Base-by-base conservation (phyloP, 37 sponge, comb jelly and placozoan genomes). In the Corticium candelabrum region DNA sequence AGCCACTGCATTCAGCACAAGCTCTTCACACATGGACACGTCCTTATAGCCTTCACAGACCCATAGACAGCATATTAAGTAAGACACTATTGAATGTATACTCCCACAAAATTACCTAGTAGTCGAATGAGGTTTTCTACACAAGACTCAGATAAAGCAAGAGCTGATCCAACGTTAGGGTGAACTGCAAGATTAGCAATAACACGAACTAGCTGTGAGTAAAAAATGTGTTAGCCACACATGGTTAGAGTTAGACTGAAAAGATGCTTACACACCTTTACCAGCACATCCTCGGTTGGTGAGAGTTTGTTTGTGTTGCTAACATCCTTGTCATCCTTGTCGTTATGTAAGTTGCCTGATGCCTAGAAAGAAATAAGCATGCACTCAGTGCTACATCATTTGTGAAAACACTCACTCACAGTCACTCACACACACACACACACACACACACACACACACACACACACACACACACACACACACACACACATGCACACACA, bases 141-240 rank as follows among this genome's bases (percentile, higher is more conserved):
- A 40, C 39, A 87, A 41, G 69, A 80, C 39, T 69, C 34, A 39
- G 79, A 80, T 0, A 1, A 37, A 34, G 88, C 85, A 0, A 87
- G 37, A 1, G 43, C 71, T 0, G 40, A 68, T 0, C 91, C 93
- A 30, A 84, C 85, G 41, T 78, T 77, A 1, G 79, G 78, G 69
- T 93, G 72, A 21, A 93, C 85, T 38, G 93, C 81, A 36, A 93
- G 43, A 82, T 93, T 93, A 37, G 90, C 93, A 11, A 93, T 34
- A 40, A 89, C 37, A 21, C 93, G 76, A 37, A 84, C 74, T 56
- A 87, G 56, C 83, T 87, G 38, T 37, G 39, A 76, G 40, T 1
- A n/a, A 39, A 79, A 1, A 35, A 1, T 2, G 36, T 43, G 31
- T 40, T 37, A 1, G 2, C 31, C 1, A 11, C 37, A 41, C 3